These are phyloP conservation scores for Volucella zonaria DNA, from an alignment of 2,888 invertebrate genomes.

Conservation along the genomic window DNA sequence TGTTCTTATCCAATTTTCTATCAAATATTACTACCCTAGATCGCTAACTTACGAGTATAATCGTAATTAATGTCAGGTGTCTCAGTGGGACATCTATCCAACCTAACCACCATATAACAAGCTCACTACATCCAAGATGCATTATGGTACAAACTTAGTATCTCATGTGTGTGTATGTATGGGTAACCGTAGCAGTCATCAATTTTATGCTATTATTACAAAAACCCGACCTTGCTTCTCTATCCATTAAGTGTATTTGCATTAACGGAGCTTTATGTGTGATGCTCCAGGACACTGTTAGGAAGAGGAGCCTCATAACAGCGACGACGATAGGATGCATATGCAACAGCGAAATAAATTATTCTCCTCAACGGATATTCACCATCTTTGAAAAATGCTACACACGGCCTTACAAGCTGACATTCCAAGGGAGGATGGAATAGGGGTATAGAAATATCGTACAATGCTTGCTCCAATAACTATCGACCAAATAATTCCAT, in stretches of 20 bases:
- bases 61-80: not conserved
- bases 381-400: not conserved
- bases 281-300: slow-evolving; percentile 1
- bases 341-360: slow-evolving; percentile 35
- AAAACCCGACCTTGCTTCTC: not conserved
- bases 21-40: not conserved
- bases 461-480: slow-evolving; percentile 22
- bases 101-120: not conserved
- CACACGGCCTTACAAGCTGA: not conserved
- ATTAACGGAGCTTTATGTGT: not conserved
- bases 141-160: not conserved
- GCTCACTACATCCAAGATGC: slow-evolving; percentile 12
- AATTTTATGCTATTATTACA: slow-evolving; percentile 34
- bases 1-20: too few species aligned
- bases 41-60: not conserved
- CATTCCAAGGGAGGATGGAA: not conserved
- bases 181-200: slow-evolving; percentile 31
- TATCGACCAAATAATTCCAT: slow-evolving; percentile 44
- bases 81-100: not conserved
- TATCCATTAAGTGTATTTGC: not conserved
- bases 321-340: slow-evolving; percentile 42
- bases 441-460: too few species aligned
- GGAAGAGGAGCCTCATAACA: not conserved
- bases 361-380: slow-evolving; percentile 29
- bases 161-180: slow-evolving; percentile 21